These are phyloP conservation scores for Hypolimnas misippus DNA, from an alignment of 2,888 invertebrate species.

Conservation along the genomic window DNA sequence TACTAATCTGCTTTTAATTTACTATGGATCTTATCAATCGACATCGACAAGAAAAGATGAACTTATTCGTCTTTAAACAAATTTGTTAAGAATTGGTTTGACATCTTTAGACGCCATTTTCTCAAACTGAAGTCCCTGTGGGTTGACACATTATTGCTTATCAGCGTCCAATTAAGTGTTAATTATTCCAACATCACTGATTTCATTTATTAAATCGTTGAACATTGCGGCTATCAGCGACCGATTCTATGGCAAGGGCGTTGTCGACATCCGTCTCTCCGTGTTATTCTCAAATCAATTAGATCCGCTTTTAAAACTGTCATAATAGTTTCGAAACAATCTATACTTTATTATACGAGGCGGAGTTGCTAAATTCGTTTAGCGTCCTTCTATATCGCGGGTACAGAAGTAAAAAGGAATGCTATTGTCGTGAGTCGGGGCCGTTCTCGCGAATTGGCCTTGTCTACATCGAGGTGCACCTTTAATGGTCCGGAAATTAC, in stretches of 20 bases:
- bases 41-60: too few species aligned
- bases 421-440: conserved; percentile 70
- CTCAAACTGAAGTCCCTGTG: too few species aligned
- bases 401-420: conserved; percentile 66
- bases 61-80: too few species aligned
- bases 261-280: conserved; percentile 73
- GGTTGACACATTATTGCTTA: too few species aligned
- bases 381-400: conserved; percentile 42
- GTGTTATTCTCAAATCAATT: conserved; percentile 67
- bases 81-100: too few species aligned
- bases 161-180: too few species aligned
- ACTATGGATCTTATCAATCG: too few species aligned
- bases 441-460: conserved; percentile 71
- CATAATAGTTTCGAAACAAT: conserved; percentile 58
- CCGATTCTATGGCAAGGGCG: conserved; percentile 63
- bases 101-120: too few species aligned
- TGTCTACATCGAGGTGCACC: conserved; percentile 65
- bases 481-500: conserved; percentile 78
- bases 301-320: conserved; percentile 75
- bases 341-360: conserved; percentile 60
- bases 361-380: conserved; percentile 64
- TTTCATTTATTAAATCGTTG: conserved; percentile 34
- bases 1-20: too few species aligned
- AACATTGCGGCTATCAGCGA: conserved; percentile 32
- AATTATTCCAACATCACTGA: conserved; percentile 17